phyloP scores from a whole-genome alignment of 30 jellyfish, hydroid and myxozoan species.

The Mastigias papua region DNA sequence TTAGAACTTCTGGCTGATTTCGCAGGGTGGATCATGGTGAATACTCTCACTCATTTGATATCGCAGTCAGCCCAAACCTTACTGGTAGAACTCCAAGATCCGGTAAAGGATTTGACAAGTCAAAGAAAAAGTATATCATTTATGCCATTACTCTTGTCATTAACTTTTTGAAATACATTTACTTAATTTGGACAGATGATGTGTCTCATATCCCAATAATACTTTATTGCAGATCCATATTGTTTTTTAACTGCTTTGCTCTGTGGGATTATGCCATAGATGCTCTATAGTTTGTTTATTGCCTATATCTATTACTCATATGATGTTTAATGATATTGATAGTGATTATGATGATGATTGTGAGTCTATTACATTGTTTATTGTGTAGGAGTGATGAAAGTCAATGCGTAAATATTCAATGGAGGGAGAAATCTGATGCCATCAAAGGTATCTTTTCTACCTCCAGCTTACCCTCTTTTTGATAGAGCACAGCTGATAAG shows the following conservation, averaged over 20 bases:
- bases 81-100: constrained; percentile 93
- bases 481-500: neutral
- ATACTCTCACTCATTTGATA: constrained; percentile 92
- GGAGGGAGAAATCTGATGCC: constrained; percentile 63
- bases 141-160: too few relatives aligned
- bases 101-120: constrained; percentile 62
- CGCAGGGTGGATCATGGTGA: constrained; percentile 69
- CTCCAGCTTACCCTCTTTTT: neutral
- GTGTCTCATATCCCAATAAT: too few relatives aligned
- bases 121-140: constrained; percentile 55
- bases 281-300: too few relatives aligned
- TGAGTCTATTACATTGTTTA: too few relatives aligned
- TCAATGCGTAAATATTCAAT: constrained; percentile 80
- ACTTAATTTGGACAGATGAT: too few relatives aligned
- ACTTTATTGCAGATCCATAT: too few relatives aligned
- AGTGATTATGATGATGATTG: too few relatives aligned
- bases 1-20: neutral
- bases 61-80: constrained; percentile 90
- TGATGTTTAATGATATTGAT: too few relatives aligned
- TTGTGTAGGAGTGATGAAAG: constrained; percentile 63
- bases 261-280: too few relatives aligned
- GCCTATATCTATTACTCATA: too few relatives aligned
- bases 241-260: too few relatives aligned
- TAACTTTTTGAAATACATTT: too few relatives aligned
- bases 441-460: constrained; percentile 18